Percentiles rank a stretch among this genome's conserved stretches.
These are phyloP conservation scores for Zonitis immaculata DNA, from an alignment of 2,888 invertebrate genomes.

Conservation along the genomic window DNA sequence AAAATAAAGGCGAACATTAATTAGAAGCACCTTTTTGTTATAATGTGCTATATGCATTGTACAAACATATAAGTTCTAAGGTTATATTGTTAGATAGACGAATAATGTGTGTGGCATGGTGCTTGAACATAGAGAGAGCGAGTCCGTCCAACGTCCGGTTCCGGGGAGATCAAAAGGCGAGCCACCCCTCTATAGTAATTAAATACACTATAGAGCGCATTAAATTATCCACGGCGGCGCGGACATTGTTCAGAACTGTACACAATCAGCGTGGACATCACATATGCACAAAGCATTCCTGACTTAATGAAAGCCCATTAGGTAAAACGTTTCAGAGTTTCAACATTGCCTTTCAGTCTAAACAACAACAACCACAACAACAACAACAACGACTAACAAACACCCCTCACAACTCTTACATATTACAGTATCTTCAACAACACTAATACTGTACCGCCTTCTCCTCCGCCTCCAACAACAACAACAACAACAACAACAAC, in stretches of 20 bases:
- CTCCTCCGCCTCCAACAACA: constrained; percentile 22
- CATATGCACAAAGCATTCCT: constrained; percentile 50
- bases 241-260: constrained; percentile 39
- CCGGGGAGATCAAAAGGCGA: constrained; percentile 45
- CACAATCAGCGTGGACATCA: constrained; percentile 47
- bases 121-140: constrained; percentile 26
- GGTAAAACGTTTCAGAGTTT: constrained; percentile 46
- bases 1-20: not conserved
- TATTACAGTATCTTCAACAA: constrained; percentile 6
- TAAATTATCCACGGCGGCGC: constrained; percentile 43
- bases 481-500: constrained; percentile 24
- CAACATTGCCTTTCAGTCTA: constrained; percentile 13
- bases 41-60: too few relatives aligned
- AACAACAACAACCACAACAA: constrained; percentile 30
- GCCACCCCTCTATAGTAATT: constrained; percentile 45
- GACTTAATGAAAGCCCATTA: constrained; percentile 50
- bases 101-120: constrained; percentile 34
- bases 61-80: not conserved
- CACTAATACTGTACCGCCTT: constrained; percentile 19
- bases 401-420: constrained; percentile 5
- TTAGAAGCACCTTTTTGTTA: not conserved
- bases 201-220: constrained; percentile 49
- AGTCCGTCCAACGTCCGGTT: constrained; percentile 38
- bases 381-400: too few relatives aligned
- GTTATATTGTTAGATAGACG: constrained; percentile 3